These are phyloP conservation scores for Heliconius eleuchia DNA, from an alignment of 1,140 invertebrate species.

Conservation along the genomic window DNA sequence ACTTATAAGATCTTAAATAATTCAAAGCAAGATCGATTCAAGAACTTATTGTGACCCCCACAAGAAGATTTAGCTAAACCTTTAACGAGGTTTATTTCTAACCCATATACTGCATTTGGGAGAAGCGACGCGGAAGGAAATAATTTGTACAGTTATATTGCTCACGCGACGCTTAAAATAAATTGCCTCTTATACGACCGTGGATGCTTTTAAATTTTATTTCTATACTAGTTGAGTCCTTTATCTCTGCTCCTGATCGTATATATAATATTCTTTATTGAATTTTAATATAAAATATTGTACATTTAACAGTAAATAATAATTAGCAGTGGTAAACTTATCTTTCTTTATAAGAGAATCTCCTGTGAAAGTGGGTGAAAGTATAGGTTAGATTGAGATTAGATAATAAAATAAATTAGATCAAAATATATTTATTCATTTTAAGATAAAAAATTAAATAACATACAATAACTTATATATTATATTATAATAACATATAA, in stretches of 20 bases:
- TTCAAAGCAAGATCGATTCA: not conserved
- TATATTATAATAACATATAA: too few relatives aligned
- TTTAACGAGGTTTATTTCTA: slow-evolving; percentile 9
- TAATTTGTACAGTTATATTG: slow-evolving; percentile 15
- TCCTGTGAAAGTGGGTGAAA: too few relatives aligned
- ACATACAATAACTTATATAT: too few relatives aligned
- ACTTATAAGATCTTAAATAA: not conserved
- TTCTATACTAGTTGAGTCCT: not conserved
- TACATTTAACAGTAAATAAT: too few relatives aligned
- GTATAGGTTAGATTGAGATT: too few relatives aligned
- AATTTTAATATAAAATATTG: too few relatives aligned
- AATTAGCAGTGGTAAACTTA: too few relatives aligned
- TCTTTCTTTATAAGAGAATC: too few relatives aligned
- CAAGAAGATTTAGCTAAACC: slow-evolving; percentile 1
- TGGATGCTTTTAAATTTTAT: not conserved
- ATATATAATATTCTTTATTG: too few relatives aligned
- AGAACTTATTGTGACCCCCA: not conserved
- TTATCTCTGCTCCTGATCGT: not conserved
- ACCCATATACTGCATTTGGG: not conserved
- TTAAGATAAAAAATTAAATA: too few relatives aligned
- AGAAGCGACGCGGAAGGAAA: slow-evolving; percentile 1
- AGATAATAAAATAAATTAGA: too few relatives aligned
- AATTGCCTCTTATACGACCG: slow-evolving; percentile 13
- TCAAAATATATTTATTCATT: too few relatives aligned
- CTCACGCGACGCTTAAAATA: slow-evolving; percentile 14